A percentile compares a stretch with the other conserved stretches of the same genome.
Evolutionary conservation across 2,888 invertebrate genomes (phyloP).

Genomic region (Anoplius nigerrimus): DNA sequence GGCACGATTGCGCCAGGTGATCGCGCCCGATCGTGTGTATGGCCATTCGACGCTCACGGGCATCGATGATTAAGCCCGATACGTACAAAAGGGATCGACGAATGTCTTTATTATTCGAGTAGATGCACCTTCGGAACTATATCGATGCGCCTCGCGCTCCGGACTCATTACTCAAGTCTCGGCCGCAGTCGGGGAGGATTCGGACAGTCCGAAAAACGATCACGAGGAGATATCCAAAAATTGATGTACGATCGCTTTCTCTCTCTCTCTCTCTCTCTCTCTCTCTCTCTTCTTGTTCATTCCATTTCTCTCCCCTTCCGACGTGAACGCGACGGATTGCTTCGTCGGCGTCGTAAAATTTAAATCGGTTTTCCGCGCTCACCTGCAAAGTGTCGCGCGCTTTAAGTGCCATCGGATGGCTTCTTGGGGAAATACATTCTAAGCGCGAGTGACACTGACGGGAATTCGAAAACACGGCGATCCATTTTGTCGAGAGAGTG

Average conservation of each 20-base stretch:
- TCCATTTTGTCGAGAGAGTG: constrained; percentile 26
- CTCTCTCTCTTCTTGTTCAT: no score
- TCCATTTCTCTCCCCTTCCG: neutral
- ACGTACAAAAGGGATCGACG: constrained; percentile 17
- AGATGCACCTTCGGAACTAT: neutral
- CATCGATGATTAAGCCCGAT: constrained; percentile 23
- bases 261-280: no score
- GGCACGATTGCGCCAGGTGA: constrained; percentile 13
- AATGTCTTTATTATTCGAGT: constrained; percentile 23
- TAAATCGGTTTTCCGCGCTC: no score
- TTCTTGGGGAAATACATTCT: no score
- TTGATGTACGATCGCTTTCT: no score
- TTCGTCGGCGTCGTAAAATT: no score
- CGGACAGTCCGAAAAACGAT: neutral
- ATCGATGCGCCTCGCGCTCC: neutral
- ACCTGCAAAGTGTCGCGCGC: no score
- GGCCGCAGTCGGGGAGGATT: neutral
- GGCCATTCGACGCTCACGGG: constrained; percentile 10
- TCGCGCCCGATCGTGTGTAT: constrained; percentile 1
- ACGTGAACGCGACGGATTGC: constrained; percentile 8
- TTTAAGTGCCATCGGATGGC: no score
- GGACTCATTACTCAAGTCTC: neutral
- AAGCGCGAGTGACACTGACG: neutral
- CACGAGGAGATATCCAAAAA: no score
- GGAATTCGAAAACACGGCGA: constrained; percentile 35